Conservation (phyloP, 2,888 invertebrate species). For the Oscheius sp. region DNA sequence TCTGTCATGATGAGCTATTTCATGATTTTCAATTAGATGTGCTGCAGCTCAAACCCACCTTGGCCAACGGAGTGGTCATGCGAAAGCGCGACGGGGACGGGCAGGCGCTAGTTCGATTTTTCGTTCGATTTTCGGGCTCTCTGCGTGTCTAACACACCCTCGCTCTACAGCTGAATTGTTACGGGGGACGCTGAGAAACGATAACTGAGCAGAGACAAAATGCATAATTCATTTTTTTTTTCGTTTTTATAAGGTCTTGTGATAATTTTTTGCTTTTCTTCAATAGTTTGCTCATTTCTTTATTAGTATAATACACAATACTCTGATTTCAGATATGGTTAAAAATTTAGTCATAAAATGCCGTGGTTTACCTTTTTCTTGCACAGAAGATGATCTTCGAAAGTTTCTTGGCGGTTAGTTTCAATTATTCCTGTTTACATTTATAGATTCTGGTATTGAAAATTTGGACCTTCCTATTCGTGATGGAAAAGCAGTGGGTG, state of each 20-base stretch:
- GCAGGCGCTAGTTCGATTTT: constrained; percentile 33
- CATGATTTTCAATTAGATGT: constrained; percentile 1
- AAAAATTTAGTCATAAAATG: constrained; percentile 29
- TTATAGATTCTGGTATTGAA: constrained; percentile 42
- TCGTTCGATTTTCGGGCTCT: constrained; percentile 24
- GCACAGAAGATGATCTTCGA: constrained; percentile 41
- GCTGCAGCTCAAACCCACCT: constrained; percentile 32
- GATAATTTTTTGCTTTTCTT: neutral
- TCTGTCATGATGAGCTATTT: too few relatives aligned
- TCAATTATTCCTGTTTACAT: neutral
- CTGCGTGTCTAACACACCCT: neutral
- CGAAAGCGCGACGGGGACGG: constrained; percentile 31
- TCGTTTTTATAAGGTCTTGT: neutral
- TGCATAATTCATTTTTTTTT: neutral
- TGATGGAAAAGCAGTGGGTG: constrained; percentile 43
- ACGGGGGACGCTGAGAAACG: neutral
- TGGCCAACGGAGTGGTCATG: constrained; percentile 36
- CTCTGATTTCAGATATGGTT: constrained; percentile 27
- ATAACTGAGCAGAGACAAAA: neutral
- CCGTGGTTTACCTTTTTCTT: constrained; percentile 26
- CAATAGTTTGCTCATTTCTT: neutral
- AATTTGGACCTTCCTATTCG: constrained; percentile 38
- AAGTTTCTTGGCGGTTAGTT: constrained; percentile 44
- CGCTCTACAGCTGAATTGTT: constrained; percentile 1
- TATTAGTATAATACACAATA: neutral